phyloP scores from a whole-genome alignment of 2,888 invertebrate species.

The Crocallis elinguaria region DNA sequence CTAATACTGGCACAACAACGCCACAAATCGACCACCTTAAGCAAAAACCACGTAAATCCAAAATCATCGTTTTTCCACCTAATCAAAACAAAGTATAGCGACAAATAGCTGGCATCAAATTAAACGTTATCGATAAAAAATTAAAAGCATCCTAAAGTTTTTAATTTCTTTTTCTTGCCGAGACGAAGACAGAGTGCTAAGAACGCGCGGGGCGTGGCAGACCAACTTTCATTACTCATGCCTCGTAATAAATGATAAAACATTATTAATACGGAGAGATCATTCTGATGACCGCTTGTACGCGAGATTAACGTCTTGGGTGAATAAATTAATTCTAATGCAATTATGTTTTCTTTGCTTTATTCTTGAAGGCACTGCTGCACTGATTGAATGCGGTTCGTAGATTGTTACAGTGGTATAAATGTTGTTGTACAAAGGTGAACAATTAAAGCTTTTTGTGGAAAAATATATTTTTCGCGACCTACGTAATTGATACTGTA shows the following conservation, averaged over 20 bases:
- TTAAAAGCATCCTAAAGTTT: conserved; percentile 49
- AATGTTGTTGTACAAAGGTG: not conserved
- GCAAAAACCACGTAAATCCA: conserved; percentile 17
- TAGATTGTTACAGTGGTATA: not conserved
- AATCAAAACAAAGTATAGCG: too few relatives aligned
- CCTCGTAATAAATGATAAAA: conserved; percentile 83
- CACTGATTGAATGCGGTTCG: conserved; percentile 8
- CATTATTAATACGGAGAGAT: conserved; percentile 83
- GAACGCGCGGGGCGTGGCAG: conserved; percentile 78
- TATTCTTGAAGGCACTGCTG: conserved; percentile 10
- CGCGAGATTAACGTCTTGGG: conserved; percentile 68
- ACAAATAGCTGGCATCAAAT: conserved; percentile 71
- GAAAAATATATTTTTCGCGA: too few relatives aligned
- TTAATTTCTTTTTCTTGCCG: conserved; percentile 68
- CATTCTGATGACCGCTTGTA: conserved; percentile 69
- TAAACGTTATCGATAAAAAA: conserved; percentile 65
- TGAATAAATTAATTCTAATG: conserved; percentile 81
- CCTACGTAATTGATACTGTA: too few relatives aligned
- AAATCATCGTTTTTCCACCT: conserved; percentile 38
- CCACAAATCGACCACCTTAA: conserved; percentile 1
- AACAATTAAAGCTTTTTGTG: too few relatives aligned
- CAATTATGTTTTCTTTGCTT: conserved; percentile 65
- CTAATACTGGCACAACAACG: too few relatives aligned
- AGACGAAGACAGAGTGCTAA: conserved; percentile 80
- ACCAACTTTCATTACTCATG: conserved; percentile 83